A percentile compares a stretch with the other conserved stretches of the same genome.
Evolutionary conservation across 2,888 invertebrate species (phyloP).

Genomic region (Catonia carolina): DNA sequence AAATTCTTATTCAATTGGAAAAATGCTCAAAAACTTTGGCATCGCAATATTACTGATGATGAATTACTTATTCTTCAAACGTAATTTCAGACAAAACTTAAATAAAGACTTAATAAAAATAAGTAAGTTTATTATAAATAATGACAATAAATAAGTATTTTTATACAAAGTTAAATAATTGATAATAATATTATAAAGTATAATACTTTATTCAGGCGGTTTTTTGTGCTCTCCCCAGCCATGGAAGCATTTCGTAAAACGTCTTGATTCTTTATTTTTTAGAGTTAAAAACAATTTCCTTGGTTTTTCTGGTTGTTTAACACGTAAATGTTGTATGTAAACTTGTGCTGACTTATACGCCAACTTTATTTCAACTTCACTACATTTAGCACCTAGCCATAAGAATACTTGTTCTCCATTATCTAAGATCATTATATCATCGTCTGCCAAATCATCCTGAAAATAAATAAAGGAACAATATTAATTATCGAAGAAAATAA

Average conservation of each 20-base stretch:
- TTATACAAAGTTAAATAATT: too few species aligned
- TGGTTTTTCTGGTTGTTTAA: conserved; percentile 84
- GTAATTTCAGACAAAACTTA: too few species aligned
- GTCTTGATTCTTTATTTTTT: conserved; percentile 90
- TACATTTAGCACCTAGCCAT: conserved; percentile 94
- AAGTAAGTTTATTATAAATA: too few species aligned
- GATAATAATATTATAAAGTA: background rate
- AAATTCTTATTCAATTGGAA: too few species aligned
- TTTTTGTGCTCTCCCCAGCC: conserved; percentile 92
- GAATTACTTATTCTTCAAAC: too few species aligned
- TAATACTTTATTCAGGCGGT: conserved; percentile 55
- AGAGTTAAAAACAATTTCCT: conserved; percentile 90
- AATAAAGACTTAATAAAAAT: too few species aligned
- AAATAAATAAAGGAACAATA: conserved; percentile 38
- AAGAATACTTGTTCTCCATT: conserved; percentile 96
- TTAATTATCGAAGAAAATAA: background rate
- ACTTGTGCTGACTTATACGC: conserved; percentile 99
- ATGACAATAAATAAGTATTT: too few species aligned
- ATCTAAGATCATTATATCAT: conserved; percentile 99
- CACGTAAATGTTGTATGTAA: conserved; percentile 94
- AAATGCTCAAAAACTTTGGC: too few species aligned
- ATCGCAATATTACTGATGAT: too few species aligned
- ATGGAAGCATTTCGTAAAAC: conserved; percentile 98
- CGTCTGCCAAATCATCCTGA: conserved; percentile 96
- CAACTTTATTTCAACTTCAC: conserved; percentile 97